Evolutionary conservation across 2,113 vertebrate species (phyloP), one percentile per base, ranked within the genome.

Genomic region (Apaloderma vittatum): DNA sequence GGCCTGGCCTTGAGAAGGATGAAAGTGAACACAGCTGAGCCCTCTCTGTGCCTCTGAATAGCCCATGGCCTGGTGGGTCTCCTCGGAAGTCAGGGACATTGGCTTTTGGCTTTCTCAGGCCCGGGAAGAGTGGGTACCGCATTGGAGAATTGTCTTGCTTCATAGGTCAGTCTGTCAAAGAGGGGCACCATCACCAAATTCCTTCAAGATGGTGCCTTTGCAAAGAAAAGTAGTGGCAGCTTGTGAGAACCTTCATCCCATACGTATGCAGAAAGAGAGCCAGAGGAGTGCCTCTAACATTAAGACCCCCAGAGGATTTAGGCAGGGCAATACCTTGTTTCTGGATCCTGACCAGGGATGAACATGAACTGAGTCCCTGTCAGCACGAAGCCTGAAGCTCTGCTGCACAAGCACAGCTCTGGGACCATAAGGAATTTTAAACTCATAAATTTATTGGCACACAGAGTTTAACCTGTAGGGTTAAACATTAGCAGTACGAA

Each of bases 1-100:
- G 27, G 6, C 24, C 40, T 52, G 66, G 10, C 46, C 68, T 94
- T 3, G 11, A 79, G 27, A 15, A 81, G 54, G 23, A 67, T 1
- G 0, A 55, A 65, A 75, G 12, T 2, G 13, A 68, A 55, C 5
- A 3, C 7, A 6, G 12, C 40, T 7, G 49, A 67, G 19, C 17
- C 84, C 36, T 80, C 30, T 52, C 70, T 66, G n/a, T 73, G 51
- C 12, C 72, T 52, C 37, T 71, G 32, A 71, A 67, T 46, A 77
- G 27, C 48, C 65, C 24, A 6, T 57, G 49, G 62, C 12, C 63
- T 62, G 17, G n/a, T 88, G 29, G 9, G 15, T 71, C 26, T 84
- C 29, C 68, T 78, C 52, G 11, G 52, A 89, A 81, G 36, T 7
- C 1, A 1, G 19, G 40, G 18, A 77, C 0, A 0, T 58, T 30